These are phyloP conservation scores for Halcyon leucocephala DNA, from an alignment of 2,797 vertebrate species.

Conservation along the genomic window DNA sequence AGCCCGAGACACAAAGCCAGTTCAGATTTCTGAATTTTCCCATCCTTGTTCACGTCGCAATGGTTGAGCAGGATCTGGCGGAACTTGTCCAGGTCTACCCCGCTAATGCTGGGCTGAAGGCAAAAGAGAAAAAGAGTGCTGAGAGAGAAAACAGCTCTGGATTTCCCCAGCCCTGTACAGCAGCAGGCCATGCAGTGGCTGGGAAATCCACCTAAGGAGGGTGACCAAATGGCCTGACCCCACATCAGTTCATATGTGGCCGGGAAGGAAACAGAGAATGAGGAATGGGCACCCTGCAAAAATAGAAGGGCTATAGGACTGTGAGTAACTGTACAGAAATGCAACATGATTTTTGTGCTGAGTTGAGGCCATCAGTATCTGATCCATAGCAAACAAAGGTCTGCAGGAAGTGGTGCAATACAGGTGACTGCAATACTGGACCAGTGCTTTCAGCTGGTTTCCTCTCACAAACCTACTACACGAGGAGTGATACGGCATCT, in stretches of 20 bases:
- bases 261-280: not conserved
- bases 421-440: not conserved
- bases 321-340: not conserved
- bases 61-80: slow-evolving; percentile 88
- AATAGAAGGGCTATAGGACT: not conserved
- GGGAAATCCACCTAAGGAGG: not conserved
- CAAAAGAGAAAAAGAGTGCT: not conserved
- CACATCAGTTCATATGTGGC: rapidly evolving
- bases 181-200: not conserved
- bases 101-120: slow-evolving; percentile 89
- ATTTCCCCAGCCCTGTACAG: not conserved
- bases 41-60: slow-evolving; percentile 94
- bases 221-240: not conserved
- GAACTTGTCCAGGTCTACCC: slow-evolving; percentile 91
- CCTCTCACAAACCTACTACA: not conserved
- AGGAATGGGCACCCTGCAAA: not conserved
- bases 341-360: not conserved
- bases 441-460: not conserved
- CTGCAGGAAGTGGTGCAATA: not conserved
- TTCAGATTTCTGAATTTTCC: slow-evolving; percentile 96
- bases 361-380: not conserved
- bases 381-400: not conserved
- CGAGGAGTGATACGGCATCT: not conserved
- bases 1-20: slow-evolving; percentile 92
- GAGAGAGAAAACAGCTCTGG: not conserved